phyloP scores from a whole-genome alignment of 2,113 vertebrate species.

The Prietella phreatophila region DNA sequence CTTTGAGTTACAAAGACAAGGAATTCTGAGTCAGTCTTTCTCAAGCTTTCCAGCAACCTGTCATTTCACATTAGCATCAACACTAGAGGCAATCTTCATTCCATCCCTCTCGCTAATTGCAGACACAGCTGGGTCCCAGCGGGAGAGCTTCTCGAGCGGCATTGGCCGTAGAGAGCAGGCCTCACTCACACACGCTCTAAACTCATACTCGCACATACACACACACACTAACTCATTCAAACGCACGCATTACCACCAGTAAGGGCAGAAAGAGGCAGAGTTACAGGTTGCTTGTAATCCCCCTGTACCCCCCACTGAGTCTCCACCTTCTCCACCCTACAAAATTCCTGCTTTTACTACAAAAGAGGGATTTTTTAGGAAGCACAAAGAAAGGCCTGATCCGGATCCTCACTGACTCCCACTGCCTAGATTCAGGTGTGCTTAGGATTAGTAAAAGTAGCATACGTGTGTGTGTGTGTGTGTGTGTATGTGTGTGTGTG shows the following conservation, averaged over 20 bases:
- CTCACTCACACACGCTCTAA: conserved; percentile 75
- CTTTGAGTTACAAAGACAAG: conserved; percentile 23
- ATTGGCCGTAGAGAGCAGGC: conserved; percentile 83
- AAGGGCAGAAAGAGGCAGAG: conserved; percentile 99
- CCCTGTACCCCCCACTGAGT: conserved; percentile 83
- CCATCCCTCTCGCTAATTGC: conserved; percentile 99
- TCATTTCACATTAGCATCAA: conserved; percentile 97
- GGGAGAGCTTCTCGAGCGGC: conserved; percentile 85
- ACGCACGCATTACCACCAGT: conserved; percentile 79
- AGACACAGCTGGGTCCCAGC: conserved; percentile 99
- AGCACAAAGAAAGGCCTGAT: conserved; percentile 88
- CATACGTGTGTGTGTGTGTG: conserved; percentile 15
- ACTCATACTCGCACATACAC: conserved; percentile 31
- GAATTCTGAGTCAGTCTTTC: conserved; percentile 32
- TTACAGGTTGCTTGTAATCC: conserved; percentile 99
- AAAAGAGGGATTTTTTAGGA: conserved; percentile 60
- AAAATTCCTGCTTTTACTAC: conserved; percentile 90
- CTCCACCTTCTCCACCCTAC: conserved; percentile 81
- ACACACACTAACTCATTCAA: conserved; percentile 74
- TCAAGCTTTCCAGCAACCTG: conserved; percentile 81
- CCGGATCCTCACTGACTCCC: conserved; percentile 80
- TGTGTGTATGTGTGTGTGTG: conserved; percentile 36
- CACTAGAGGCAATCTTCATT: conserved; percentile 97
- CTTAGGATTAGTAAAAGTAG: conserved; percentile 72
- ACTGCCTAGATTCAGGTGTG: conserved; percentile 82